These are phyloP conservation scores for Psococerastis gibbosa DNA, from an alignment of 2,888 invertebrate genomes.

Conservation along the genomic window DNA sequence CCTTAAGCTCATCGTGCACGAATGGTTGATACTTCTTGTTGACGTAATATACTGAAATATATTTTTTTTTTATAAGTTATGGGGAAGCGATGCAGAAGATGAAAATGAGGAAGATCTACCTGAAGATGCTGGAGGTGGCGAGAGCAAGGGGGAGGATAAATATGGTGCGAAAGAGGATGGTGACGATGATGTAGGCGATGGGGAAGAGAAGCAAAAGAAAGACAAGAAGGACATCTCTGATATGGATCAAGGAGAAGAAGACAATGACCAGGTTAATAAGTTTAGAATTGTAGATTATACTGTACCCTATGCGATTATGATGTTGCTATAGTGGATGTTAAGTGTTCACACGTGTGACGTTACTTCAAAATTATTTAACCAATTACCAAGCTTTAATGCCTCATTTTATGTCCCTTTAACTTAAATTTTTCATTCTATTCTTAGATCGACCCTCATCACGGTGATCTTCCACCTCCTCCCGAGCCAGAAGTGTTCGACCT, in stretches of 20 bases:
- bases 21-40: no score
- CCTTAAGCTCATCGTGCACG: no score
- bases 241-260: constrained; percentile 56
- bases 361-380: no score
- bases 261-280: constrained; percentile 63
- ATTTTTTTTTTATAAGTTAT: constrained; percentile 24
- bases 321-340: no score
- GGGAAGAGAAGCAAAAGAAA: constrained; percentile 31
- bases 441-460: constrained; percentile 54
- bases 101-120: constrained; percentile 45
- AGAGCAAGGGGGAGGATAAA: constrained; percentile 60
- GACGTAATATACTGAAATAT: constrained; percentile 19
- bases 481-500: constrained; percentile 76
- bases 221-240: constrained; percentile 57
- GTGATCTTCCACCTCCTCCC: constrained; percentile 52
- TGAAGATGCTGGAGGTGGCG: constrained; percentile 40
- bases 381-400: no score
- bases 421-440: no score
- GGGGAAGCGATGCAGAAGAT: constrained; percentile 51
- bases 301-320: no score
- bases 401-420: no score
- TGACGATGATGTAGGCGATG: constrained; percentile 34
- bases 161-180: constrained; percentile 31
- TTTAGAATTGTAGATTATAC: no score
- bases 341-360: no score